Evolutionary conservation across 1,140 invertebrate genomes (phyloP).

Genomic region (Aplysia californica): DNA sequence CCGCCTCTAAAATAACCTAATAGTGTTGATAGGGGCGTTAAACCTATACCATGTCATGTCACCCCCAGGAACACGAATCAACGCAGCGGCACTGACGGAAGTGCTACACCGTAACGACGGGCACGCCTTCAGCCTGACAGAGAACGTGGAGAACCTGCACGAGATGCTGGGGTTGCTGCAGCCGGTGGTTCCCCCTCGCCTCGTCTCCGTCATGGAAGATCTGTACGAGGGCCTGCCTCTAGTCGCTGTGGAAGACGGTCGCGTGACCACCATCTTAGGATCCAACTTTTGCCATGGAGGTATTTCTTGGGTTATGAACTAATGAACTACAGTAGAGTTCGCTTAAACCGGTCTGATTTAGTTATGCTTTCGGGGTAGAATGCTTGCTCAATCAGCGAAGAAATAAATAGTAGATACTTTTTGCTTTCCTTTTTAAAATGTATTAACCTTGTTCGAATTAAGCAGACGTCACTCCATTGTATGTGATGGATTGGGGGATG

Average conservation of each 20-base stretch:
- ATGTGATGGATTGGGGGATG: too few species aligned
- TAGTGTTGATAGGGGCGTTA: too few species aligned
- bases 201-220: constrained; percentile 20
- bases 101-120: constrained; percentile 31
- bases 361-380: too few species aligned
- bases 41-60: too few species aligned
- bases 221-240: constrained; percentile 36
- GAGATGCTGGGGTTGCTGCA: constrained; percentile 20
- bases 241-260: constrained; percentile 27
- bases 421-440: too few species aligned
- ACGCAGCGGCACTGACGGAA: constrained; percentile 16
- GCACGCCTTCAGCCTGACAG: constrained; percentile 30
- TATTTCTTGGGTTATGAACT: background rate
- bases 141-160: constrained; percentile 34
- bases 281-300: constrained; percentile 35
- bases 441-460: too few species aligned
- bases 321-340: background rate
- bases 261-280: constrained; percentile 20
- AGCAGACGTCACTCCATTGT: too few species aligned
- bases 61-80: constrained; percentile 7
- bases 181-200: background rate
- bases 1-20: too few species aligned
- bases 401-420: too few species aligned
- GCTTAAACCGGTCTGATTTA: too few species aligned
- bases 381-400: too few species aligned